Base-by-base conservation (phyloP, 2,888 invertebrate genomes). In the Magallana nippona region DNA sequence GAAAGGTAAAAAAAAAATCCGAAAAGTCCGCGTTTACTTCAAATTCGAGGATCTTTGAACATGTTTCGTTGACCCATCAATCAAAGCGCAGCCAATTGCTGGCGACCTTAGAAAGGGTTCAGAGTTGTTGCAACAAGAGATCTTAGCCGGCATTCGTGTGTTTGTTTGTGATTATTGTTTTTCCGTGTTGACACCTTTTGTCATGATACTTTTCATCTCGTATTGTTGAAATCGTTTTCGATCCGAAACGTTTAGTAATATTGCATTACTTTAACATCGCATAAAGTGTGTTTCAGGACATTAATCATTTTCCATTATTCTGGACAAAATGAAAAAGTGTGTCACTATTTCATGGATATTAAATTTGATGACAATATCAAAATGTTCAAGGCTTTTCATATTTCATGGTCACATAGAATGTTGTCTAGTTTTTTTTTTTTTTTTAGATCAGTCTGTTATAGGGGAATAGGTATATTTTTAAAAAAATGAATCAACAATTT, bases 31-130 rank as follows among this genome's bases (percentile, higher is more conserved):
- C 71, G 27, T 32, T 27, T 27, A 71, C 71, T 71, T 71, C 71
- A 71, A 71, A 71, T 27, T 27, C 22, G 27, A 71, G 71, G 71
- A 71, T 71, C 71, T 71, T 71, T 71, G 71, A 71, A 71, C 71
- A 71, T 27, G 15, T 71, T 71, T 71, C 44, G 27, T 71, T 27
- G 27, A 71, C 13, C 71, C 71, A 71, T 71, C 71, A 71, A 71
- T 71, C 71, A 71, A 22, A 27, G 71, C 32, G 22, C 27, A 71
- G 71, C 71, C 71, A 71, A 71, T 71, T 71, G 71, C 32, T 71
- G 71, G 32, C 71, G 71, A 71, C 27, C 27, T 22, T 13, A 71
- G 32, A 71, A 22, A 71, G 27, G 32, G 44, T 27, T 27, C 32
- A 71, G 71, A 71, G 32, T 27, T 71, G 71, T 71, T 22, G 71